phyloP scores from a whole-genome alignment of 2,113 vertebrate species.

The Sebastes schlegelii region DNA sequence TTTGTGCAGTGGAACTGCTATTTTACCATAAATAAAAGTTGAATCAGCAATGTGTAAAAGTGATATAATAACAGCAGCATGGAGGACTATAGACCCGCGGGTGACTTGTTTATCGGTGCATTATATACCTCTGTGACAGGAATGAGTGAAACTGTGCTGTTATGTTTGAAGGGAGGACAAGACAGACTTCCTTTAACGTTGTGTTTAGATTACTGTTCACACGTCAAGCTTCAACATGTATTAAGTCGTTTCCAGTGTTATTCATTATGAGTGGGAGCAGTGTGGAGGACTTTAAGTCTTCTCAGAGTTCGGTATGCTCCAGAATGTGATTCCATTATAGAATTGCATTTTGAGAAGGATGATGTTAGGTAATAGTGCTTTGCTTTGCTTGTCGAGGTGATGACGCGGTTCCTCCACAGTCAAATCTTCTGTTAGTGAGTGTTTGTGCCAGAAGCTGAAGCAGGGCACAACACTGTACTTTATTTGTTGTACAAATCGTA shows the following conservation, averaged over 20 bases:
- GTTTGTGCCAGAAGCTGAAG: background rate
- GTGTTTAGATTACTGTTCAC: no score
- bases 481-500: background rate
- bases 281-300: background rate
- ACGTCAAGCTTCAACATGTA: no score
- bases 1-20: background rate
- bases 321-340: background rate
- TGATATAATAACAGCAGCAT: background rate
- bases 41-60: background rate
- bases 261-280: background rate
- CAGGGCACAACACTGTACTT: background rate
- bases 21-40: background rate
- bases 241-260: background rate
- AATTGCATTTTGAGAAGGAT: background rate
- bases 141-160: background rate
- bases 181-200: background rate
- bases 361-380: background rate
- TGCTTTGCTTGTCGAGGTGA: background rate
- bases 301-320: background rate
- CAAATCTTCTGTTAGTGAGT: background rate
- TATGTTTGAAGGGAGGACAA: background rate
- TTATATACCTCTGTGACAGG: background rate
- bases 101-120: conserved; percentile 11
- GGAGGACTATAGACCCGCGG: background rate
- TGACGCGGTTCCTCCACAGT: background rate